A percentile compares a stretch with the other conserved stretches of the same genome.
These are phyloP conservation scores for Acanthurus leucopareius DNA, from an alignment of 2,797 vertebrate genomes.

Conservation along the genomic window DNA sequence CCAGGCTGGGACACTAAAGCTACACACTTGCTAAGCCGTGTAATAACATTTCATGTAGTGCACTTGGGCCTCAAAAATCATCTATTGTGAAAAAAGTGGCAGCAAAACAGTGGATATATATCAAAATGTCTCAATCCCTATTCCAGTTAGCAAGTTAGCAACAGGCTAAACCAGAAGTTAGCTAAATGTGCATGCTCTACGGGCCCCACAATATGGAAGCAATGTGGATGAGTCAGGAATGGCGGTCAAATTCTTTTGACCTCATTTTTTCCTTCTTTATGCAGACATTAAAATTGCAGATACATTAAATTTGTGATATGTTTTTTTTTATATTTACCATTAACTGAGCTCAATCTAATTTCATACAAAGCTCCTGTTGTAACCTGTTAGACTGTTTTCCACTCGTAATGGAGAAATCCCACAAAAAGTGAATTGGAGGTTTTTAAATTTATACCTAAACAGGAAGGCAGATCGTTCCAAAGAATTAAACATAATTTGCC, in stretches of 20 bases:
- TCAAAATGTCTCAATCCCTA: no score
- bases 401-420: neutral
- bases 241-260: neutral
- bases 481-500: conserved; percentile 33
- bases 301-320: neutral
- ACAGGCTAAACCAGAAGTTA: no score
- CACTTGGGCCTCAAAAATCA: no score
- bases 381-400: conserved; percentile 10
- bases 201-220: no score
- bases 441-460: conserved; percentile 33
- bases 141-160: no score
- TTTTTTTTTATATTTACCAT: neutral
- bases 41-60: no score
- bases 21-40: no score
- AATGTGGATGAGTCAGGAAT: no score
- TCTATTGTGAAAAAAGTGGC: no score
- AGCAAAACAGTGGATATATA: no score
- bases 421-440: conserved; percentile 16
- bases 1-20: no score
- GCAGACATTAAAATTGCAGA: neutral
- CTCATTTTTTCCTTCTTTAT: neutral
- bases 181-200: no score
- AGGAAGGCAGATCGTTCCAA: conserved; percentile 4
- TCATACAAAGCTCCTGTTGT: neutral
- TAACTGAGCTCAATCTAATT: neutral